Conservation (phyloP, 2,797 vertebrate genomes). For the Neolamprologus multifasciatus region DNA sequence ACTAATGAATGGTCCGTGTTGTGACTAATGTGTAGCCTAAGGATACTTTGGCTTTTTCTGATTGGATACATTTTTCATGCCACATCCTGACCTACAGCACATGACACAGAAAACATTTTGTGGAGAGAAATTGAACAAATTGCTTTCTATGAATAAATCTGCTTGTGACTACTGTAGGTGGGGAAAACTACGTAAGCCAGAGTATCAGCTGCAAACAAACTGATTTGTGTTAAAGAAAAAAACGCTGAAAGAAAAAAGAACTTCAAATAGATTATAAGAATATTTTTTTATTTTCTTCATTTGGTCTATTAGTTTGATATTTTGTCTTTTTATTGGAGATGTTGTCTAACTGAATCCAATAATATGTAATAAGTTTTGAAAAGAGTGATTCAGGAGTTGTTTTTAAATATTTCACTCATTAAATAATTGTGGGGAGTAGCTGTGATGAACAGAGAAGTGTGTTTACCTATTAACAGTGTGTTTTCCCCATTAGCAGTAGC, state of each 20-base stretch:
- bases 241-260: neutral
- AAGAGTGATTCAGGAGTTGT: neutral
- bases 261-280: neutral
- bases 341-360: neutral
- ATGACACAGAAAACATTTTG: conserved; percentile 49
- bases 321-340: neutral
- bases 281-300: neutral
- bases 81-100: conserved; percentile 44
- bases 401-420: neutral
- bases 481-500: neutral
- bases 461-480: neutral
- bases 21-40: conserved; percentile 67
- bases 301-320: neutral
- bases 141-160: conserved; percentile 54
- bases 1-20: conserved; percentile 51
- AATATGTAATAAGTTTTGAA: neutral
- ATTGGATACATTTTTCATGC: conserved; percentile 72
- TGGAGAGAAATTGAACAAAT: conserved; percentile 44
- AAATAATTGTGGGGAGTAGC: neutral
- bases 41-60: conserved; percentile 55
- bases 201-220: neutral
- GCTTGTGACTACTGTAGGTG: neutral
- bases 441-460: neutral
- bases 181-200: neutral
- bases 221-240: neutral